Evolutionary conservation across 2,888 invertebrate species (phyloP).

Genomic region (Ephialtes manifestator): DNA sequence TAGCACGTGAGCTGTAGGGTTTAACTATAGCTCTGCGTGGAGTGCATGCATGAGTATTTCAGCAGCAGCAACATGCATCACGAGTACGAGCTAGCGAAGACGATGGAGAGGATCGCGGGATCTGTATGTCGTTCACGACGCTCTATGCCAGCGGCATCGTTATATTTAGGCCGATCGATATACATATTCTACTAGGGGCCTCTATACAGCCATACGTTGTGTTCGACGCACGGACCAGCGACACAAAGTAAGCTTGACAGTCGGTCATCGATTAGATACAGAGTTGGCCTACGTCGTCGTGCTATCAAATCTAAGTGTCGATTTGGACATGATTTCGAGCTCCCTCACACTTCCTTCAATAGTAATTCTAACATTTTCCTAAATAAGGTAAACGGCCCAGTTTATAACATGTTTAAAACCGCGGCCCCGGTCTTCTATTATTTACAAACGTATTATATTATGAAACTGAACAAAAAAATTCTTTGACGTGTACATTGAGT

Average conservation of each 20-base stretch:
- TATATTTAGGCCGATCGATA: constrained; percentile 85
- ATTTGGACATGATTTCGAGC: background rate
- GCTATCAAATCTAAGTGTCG: background rate
- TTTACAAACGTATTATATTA: too few species aligned
- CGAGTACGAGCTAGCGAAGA: constrained; percentile 17
- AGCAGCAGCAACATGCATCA: constrained; percentile 40
- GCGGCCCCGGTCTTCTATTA: too few species aligned
- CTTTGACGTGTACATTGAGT: too few species aligned
- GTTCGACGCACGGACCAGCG: constrained; percentile 15
- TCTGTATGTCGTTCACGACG: constrained; percentile 62
- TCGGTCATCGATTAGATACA: constrained; percentile 22
- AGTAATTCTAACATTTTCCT: background rate
- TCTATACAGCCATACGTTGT: constrained; percentile 26
- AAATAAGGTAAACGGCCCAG: too few species aligned
- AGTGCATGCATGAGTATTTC: constrained; percentile 30
- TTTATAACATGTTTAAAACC: too few species aligned
- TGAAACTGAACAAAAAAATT: too few species aligned
- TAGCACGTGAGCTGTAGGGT: constrained; percentile 11
- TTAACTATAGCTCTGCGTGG: background rate
- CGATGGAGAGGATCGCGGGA: constrained; percentile 12
- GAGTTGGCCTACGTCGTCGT: constrained; percentile 13
- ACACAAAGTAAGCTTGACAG: constrained; percentile 52
- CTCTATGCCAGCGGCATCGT: constrained; percentile 71
- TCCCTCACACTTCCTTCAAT: background rate
- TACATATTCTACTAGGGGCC: constrained; percentile 64